Base-by-base conservation (phyloP, 2,113 vertebrate species). In the Tonatia bakeri region DNA sequence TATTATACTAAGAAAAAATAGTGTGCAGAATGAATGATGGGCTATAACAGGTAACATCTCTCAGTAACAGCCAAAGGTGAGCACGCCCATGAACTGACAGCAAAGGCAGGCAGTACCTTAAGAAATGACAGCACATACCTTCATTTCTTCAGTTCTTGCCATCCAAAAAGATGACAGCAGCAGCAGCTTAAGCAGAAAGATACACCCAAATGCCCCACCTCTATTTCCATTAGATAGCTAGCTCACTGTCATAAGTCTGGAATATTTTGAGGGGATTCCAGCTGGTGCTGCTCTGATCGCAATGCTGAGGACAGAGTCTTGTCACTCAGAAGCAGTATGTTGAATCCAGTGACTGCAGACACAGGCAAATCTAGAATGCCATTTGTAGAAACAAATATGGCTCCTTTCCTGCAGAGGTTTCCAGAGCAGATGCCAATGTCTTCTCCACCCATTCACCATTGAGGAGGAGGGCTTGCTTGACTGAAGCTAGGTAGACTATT, bases 61-160 rank as follows among this genome's bases (percentile, higher is more conserved):
- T 70, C 73, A 61, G 76, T 64, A 59, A 59, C 77, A 91, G 93
- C 67, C 91, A 89, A 87, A 96, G 64, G 93, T 96, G 82, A 86
- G 59, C 33, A 73, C 26, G 70, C 22, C 45, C 56, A 31, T 47
- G 73, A 82, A 76, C 56, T 87, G 96, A 96, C 73, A 96, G 91
- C 31, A 16, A 86, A 97, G 50, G 43, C 38, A 76, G 61, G 31
- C 54, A 43, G 40, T 3, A 45, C 50, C 33, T 45, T 56, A 69
- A 65, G 79, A 90, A 83, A 91, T 93, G 93, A 89, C 92, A 94
- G 72, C 59, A 50, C 22, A 6, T n/a, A 11, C 79, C 54, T 93
- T 86, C 26, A 0, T 95, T 91, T 89, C 87, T 67, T 65, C 69
- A 38, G 38, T 54, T n/a, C 61, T 95, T 94, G 12, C 3, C 31